Conservation (phyloP, 2,888 invertebrate species). For the Phyllotreta cruciferae region DNA sequence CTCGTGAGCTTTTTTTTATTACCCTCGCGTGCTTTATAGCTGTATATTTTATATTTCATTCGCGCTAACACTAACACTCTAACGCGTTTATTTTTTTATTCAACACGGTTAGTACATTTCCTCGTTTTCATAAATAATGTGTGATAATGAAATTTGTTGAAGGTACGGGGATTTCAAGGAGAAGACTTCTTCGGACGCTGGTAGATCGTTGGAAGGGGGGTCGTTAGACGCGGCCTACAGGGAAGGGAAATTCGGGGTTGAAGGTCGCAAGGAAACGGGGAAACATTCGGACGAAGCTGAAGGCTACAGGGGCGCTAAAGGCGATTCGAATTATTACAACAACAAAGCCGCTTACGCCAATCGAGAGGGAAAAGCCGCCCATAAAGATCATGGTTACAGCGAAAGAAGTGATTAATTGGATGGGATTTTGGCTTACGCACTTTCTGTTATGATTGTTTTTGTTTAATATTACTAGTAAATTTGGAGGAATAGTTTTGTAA, state of each 20-base stretch:
- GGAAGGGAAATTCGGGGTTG: conserved; percentile 64
- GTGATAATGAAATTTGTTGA: background rate
- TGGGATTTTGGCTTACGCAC: background rate
- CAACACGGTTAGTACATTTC: no score
- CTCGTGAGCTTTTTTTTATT: conserved; percentile 4
- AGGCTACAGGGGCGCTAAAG: conserved; percentile 66
- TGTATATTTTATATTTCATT: background rate
- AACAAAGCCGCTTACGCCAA: conserved; percentile 65
- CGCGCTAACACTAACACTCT: background rate
- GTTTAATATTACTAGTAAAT: conserved; percentile 7
- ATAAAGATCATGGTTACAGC: conserved; percentile 52
- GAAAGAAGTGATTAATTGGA: background rate
- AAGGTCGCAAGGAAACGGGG: conserved; percentile 68
- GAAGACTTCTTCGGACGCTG: conserved; percentile 65
- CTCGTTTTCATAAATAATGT: background rate
- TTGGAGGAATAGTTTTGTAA: conserved; percentile 7
- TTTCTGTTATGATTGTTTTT: no score
- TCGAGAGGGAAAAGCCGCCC: conserved; percentile 62
- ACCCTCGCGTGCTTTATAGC: background rate
- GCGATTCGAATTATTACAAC: conserved; percentile 64
- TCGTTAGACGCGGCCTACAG: conserved; percentile 64
- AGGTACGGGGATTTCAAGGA: conserved; percentile 62
- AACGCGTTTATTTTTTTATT: background rate
- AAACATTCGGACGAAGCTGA: conserved; percentile 56
- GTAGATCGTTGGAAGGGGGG: conserved; percentile 66